These are phyloP conservation scores for Bradypodion pumilum DNA, from an alignment of 2,797 vertebrate species.

Conservation along the genomic window DNA sequence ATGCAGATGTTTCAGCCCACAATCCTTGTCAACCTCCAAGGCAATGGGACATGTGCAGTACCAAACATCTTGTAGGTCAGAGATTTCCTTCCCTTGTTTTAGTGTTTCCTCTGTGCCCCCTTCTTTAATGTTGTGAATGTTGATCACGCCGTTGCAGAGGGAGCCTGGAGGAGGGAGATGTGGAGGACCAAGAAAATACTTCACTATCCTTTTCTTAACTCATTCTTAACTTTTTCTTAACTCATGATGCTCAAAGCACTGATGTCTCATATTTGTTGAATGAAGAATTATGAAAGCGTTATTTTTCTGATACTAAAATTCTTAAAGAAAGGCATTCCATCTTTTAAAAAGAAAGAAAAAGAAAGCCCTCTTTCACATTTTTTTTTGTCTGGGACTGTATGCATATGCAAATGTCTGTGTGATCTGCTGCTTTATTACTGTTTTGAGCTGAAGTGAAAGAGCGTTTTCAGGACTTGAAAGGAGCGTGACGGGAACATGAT, in stretches of 20 bases:
- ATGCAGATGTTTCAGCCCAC: too few species aligned
- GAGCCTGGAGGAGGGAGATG: too few species aligned
- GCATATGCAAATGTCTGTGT: not conserved
- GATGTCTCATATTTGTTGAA: conserved; percentile 99
- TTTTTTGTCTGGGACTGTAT: not conserved
- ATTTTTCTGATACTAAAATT: conserved; percentile 99
- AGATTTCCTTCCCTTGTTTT: not conserved
- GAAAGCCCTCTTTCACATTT: not conserved
- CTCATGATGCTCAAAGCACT: conserved; percentile 97
- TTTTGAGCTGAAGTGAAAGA: not conserved
- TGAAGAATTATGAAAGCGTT: conserved; percentile 99
- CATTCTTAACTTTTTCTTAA: conserved; percentile 88
- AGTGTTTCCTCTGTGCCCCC: not conserved
- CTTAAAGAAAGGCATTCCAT: conserved; percentile 97
- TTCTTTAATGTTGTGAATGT: not conserved
- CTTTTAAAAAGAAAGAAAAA: conserved; percentile 76
- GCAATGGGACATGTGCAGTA: too few species aligned
- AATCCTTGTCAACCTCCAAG: too few species aligned
- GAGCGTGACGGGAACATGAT: too few species aligned
- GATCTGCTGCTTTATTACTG: not conserved
- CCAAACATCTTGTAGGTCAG: too few species aligned
- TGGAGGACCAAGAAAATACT: not conserved
- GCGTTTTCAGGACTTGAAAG: not conserved
- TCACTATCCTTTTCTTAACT: conserved; percentile 80
- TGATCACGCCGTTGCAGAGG: not conserved